A percentile compares a stretch with the other conserved stretches of the same genome.
These are phyloP conservation scores for Neopelma chrysocephalum DNA, from an alignment of 2,797 vertebrate species.

Conservation along the genomic window DNA sequence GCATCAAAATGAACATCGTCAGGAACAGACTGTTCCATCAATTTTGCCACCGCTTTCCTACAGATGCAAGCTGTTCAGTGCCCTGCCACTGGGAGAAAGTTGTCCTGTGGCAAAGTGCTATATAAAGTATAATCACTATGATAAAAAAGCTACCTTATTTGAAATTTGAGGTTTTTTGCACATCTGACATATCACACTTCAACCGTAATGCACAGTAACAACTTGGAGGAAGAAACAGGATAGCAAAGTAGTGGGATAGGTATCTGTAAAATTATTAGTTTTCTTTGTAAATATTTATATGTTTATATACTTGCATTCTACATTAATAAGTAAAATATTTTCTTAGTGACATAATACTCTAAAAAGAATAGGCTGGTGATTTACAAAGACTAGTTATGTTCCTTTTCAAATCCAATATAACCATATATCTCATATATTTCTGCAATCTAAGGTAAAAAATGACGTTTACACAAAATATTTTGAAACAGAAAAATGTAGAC, in stretches of 20 bases:
- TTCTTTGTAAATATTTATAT: not conserved
- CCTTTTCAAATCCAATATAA: not conserved
- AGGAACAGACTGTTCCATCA: constrained; percentile 51
- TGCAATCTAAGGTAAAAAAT: constrained; percentile 37
- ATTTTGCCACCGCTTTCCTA: constrained; percentile 18
- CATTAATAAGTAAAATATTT: not conserved
- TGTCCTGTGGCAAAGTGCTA: constrained; percentile 41
- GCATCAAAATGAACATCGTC: not conserved
- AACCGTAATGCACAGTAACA: not conserved
- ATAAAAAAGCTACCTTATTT: not conserved
- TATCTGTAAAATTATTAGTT: not conserved
- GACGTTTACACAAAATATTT: not conserved
- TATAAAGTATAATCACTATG: not conserved
- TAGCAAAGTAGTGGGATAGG: not conserved
- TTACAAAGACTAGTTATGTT: not conserved
- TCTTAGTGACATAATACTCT: not conserved
- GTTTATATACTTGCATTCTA: not conserved
- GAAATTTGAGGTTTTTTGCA: not conserved
- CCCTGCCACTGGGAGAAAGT: constrained; percentile 20
- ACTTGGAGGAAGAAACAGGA: not conserved
- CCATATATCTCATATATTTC: not conserved
- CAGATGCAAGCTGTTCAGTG: constrained; percentile 31
- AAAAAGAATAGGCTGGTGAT: not conserved
- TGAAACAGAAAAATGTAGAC: constrained; percentile 43
- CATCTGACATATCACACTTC: not conserved